A percentile compares a stretch with the other conserved stretches of the same genome.
phyloP scores from a whole-genome alignment of 2,113 vertebrate genomes.

The Egretta garzetta region DNA sequence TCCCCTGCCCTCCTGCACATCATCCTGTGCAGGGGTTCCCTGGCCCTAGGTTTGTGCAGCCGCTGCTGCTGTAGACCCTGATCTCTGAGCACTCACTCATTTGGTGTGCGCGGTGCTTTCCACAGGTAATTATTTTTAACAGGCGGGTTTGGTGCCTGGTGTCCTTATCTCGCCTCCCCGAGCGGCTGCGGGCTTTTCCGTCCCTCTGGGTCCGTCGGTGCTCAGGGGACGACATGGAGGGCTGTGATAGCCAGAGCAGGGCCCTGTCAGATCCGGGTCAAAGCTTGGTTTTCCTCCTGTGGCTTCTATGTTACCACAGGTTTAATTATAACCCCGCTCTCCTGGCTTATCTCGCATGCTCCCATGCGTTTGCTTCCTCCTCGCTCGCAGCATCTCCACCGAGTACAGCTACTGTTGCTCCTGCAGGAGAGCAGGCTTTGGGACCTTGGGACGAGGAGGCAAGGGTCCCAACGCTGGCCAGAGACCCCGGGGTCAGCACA shows the following conservation, averaged over 20 bases:
- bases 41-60: neutral
- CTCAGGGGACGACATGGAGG: neutral
- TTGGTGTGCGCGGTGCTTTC: neutral
- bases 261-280: neutral
- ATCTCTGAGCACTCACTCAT: neutral
- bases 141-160: neutral
- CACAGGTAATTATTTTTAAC: neutral
- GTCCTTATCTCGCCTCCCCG: accelerated
- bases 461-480: neutral
- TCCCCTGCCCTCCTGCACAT: neutral
- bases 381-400: neutral
- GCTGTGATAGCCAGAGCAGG: neutral
- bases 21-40: neutral
- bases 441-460: neutral
- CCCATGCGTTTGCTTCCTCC: neutral
- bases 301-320: conserved; percentile 16
- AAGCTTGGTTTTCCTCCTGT: conserved; percentile 50
- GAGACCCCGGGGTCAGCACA: neutral
- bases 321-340: conserved; percentile 30
- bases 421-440: accelerated
- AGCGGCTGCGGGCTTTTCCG: neutral
- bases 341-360: neutral
- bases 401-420: neutral
- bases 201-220: neutral
- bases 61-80: accelerated